Conservation (phyloP, 2,797 vertebrate species). For the Harpagifer antarcticus region DNA sequence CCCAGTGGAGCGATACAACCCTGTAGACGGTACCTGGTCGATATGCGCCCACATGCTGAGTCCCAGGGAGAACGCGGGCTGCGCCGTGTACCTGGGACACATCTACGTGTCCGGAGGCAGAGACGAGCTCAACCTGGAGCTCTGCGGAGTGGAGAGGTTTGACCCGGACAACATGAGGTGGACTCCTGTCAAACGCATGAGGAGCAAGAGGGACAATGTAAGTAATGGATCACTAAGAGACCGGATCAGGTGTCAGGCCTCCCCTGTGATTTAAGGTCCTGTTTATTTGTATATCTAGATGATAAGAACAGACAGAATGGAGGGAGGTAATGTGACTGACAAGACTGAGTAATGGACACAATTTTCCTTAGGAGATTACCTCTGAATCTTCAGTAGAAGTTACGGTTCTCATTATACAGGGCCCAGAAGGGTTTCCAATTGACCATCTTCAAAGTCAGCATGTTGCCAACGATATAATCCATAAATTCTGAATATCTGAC, state of each 20-base stretch:
- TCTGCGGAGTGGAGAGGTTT: conserved; percentile 67
- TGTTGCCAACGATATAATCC: too few relatives aligned
- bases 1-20: conserved; percentile 80
- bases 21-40: conserved; percentile 72
- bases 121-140: conserved; percentile 71
- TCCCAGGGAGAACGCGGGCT: conserved; percentile 76
- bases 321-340: neutral
- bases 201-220: conserved; percentile 70
- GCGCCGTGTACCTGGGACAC: conserved; percentile 63
- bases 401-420: neutral
- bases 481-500: too few relatives aligned
- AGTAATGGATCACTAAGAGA: conserved; percentile 24
- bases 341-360: neutral
- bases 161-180: conserved; percentile 56
- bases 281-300: conserved; percentile 8
- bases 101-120: conserved; percentile 73
- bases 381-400: neutral
- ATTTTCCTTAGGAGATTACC: neutral
- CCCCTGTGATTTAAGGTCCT: neutral
- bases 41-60: conserved; percentile 70
- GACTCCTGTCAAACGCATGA: conserved; percentile 68
- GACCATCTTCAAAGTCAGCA: too few relatives aligned
- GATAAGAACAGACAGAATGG: neutral
- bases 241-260: neutral
- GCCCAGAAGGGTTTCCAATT: too few relatives aligned